A percentile compares a stretch with the other conserved stretches of the same genome.
These are phyloP conservation scores for Homarus gammarus DNA, from an alignment of 2,888 invertebrate species.

Conservation along the genomic window DNA sequence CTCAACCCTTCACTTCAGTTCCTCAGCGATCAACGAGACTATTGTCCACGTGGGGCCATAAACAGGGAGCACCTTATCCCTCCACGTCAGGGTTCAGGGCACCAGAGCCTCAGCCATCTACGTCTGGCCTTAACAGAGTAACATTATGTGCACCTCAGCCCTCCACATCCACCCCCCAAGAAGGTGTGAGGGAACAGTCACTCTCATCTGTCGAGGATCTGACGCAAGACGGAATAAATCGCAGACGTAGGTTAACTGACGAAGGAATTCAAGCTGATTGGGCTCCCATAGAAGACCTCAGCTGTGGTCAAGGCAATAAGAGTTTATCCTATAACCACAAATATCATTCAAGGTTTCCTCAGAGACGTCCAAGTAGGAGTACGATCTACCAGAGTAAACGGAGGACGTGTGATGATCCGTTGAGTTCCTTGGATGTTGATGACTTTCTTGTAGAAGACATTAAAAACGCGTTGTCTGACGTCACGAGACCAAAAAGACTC, in stretches of 20 bases:
- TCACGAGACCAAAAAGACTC: conserved; percentile 21
- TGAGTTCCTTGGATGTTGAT: background rate
- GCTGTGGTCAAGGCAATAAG: background rate
- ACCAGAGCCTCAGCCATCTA: background rate
- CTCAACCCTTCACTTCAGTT: background rate
- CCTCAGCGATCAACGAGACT: background rate
- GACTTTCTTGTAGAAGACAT: conserved; percentile 34
- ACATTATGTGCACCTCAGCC: background rate
- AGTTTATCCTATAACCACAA: background rate
- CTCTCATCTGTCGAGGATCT: conserved; percentile 16
- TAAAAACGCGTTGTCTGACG: conserved; percentile 11
- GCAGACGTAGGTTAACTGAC: background rate
- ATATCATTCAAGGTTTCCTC: background rate
- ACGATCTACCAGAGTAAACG: background rate
- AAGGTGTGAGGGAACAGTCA: background rate
- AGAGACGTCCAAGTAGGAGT: background rate
- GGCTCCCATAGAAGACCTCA: conserved; percentile 6
- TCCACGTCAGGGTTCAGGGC: background rate
- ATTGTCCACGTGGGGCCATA: background rate
- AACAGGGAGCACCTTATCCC: background rate
- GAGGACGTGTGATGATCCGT: background rate
- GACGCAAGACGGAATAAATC: background rate
- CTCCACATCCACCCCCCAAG: background rate
- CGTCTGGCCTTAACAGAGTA: background rate
- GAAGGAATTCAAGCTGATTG: conserved; percentile 20